phyloP scores from a whole-genome alignment of 2,888 invertebrate genomes.

The Heliconius erato region DNA sequence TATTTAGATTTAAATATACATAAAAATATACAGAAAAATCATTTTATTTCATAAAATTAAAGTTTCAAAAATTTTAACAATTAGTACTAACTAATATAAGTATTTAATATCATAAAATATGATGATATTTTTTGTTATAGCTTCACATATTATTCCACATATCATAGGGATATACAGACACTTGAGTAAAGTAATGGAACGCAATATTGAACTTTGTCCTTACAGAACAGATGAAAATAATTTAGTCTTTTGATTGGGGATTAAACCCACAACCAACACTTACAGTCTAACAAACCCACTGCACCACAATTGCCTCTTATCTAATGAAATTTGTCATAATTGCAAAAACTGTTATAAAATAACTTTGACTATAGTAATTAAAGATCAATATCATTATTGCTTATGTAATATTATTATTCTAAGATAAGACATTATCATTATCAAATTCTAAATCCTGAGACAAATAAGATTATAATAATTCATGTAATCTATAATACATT shows the following conservation, averaged over 20 bases:
- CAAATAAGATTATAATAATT: neutral
- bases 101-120: too few relatives aligned
- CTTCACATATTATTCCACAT: too few relatives aligned
- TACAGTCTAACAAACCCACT: neutral
- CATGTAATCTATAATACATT: neutral
- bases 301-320: neutral
- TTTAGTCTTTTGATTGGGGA: neutral
- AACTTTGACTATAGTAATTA: neutral
- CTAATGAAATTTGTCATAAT: neutral
- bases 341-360: neutral
- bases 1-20: too few relatives aligned
- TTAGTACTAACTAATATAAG: too few relatives aligned
- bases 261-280: neutral
- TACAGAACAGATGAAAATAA: neutral
- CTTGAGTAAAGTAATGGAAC: too few relatives aligned
- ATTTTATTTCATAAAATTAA: too few relatives aligned
- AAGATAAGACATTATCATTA: neutral
- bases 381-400: neutral
- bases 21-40: too few relatives aligned
- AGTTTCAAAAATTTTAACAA: too few relatives aligned
- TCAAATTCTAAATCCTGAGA: neutral
- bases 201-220: too few relatives aligned
- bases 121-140: too few relatives aligned
- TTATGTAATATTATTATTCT: neutral
- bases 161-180: too few relatives aligned